Evolutionary conservation across 2,888 invertebrate species (phyloP).

Genomic region (Pedicia rivosa): DNA sequence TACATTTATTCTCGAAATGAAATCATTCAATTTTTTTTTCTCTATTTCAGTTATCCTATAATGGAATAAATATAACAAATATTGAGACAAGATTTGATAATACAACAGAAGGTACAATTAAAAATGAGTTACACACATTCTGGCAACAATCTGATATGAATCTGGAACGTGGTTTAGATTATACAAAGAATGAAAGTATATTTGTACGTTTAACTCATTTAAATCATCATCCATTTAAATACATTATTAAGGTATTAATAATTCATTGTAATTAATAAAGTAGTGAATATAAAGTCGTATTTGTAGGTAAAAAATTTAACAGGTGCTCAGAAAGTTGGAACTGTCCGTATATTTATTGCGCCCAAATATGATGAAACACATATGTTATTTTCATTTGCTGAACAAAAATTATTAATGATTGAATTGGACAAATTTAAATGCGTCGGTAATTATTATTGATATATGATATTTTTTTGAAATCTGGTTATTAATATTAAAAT

Average conservation of each 20-base stretch:
- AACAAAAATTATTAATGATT: conserved; percentile 21
- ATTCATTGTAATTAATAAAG: conserved; percentile 5
- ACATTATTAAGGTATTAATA: conserved; percentile 13
- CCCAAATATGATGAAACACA: conserved; percentile 20
- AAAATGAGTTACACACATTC: conserved; percentile 15
- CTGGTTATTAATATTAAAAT: neutral
- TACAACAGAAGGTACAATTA: conserved; percentile 2
- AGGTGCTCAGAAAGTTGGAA: conserved; percentile 12
- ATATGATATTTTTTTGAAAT: neutral
- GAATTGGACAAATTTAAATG: conserved; percentile 19
- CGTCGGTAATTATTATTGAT: conserved; percentile 15
- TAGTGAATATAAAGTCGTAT: no score
- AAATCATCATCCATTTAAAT: conserved; percentile 18
- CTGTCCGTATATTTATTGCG: conserved; percentile 23
- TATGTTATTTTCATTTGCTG: conserved; percentile 12
- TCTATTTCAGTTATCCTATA: neutral
- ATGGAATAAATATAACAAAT: conserved; percentile 2
- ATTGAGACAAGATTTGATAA: conserved; percentile 8
- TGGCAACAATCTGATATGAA: conserved; percentile 24
- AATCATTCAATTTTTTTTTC: neutral
- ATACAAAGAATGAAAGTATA: conserved; percentile 11
- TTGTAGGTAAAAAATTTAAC: neutral
- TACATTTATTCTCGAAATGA: neutral
- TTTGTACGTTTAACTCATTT: conserved; percentile 19
- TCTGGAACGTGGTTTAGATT: conserved; percentile 23